Evolutionary conservation across 1,140 invertebrate genomes (phyloP), one percentile per base, ranked within the genome.

Genomic region (Trichonephila inaurata): DNA sequence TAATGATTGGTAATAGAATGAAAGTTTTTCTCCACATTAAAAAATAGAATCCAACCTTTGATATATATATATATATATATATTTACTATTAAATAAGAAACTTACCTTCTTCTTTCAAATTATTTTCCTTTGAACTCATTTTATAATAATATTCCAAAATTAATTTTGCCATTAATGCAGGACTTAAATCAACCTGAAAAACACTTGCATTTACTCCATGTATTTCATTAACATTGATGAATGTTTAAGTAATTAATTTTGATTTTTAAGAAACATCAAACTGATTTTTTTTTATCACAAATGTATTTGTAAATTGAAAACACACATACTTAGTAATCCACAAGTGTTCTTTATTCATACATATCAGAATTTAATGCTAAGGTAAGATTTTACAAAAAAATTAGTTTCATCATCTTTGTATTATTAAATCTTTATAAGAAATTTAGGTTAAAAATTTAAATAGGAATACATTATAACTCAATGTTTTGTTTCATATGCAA

Each of bases 131-230:
- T 90, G n/a, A 58, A 28, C 18, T 19, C 10, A n/a, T 94, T 19
- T 96, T 93, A 95, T 97, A 96, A 94, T 96, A 96, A 28, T 88
- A 21, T 95, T 97, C 97, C 28, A 98, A 95, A 69, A 98, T 96
- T 44, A 97, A 95, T 95, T 97, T 96, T 51, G 97, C 97, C 44
- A 98, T 95, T 58, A 97, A 95, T 72, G 97, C 96, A 16, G 97
- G 97, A 61, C 97, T 96, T 60, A 97, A 95, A 62, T 97, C 96
- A 88, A 88, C 28, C 92, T 93, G 44, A 91, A 62, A 91, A 7
- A 24, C n/a, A 89, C 5, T 14, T 69, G 21, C n/a, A 69, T 12
- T n/a, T 10, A 51, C 7, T 51, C 51, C 10, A 40, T 2, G 33
- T 40, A 40, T 69, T 69, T n/a, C 24, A 1, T 19, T 19, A 18